phyloP scores from a whole-genome alignment of 2,888 invertebrate genomes.

The Sarcophaga caerulescens region DNA sequence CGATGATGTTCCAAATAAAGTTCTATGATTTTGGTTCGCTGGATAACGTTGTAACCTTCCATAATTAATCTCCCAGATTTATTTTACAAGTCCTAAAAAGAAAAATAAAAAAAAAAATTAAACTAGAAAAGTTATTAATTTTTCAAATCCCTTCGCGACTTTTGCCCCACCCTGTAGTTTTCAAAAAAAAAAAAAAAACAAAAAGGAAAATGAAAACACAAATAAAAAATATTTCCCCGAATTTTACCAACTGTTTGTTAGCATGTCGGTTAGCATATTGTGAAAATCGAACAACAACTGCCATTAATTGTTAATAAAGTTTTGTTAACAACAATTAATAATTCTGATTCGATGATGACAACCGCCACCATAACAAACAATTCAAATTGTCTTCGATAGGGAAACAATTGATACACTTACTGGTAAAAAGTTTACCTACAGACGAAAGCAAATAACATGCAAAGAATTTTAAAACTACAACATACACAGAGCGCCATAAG shows the following conservation, averaged over 20 bases:
- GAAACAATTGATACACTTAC: not conserved
- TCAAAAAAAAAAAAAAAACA: not conserved
- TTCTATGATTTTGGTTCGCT: too few relatives aligned
- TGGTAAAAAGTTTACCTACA: not conserved
- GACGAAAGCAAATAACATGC: not conserved
- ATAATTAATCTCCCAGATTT: too few relatives aligned
- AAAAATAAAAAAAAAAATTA: too few relatives aligned
- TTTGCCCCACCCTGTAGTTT: too few relatives aligned
- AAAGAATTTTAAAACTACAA: not conserved
- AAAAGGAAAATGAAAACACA: not conserved
- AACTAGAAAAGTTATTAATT: too few relatives aligned
- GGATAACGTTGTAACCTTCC: too few relatives aligned
- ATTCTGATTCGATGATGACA: slow-evolving; percentile 47
- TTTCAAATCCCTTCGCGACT: too few relatives aligned
- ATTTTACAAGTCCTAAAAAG: too few relatives aligned
- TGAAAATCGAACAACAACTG: not conserved
- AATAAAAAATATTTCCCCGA: not conserved
- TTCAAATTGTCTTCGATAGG: slow-evolving; percentile 42
- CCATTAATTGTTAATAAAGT: not conserved
- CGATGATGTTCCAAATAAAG: too few relatives aligned
- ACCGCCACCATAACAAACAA: slow-evolving; percentile 42
- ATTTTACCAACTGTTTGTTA: slow-evolving; percentile 16
- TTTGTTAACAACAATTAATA: slow-evolving; percentile 14
- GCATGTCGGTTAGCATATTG: not conserved
- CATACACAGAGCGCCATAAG: too few relatives aligned